Base-by-base conservation (phyloP, 2,113 vertebrate species). In the Columba livia region DNA sequence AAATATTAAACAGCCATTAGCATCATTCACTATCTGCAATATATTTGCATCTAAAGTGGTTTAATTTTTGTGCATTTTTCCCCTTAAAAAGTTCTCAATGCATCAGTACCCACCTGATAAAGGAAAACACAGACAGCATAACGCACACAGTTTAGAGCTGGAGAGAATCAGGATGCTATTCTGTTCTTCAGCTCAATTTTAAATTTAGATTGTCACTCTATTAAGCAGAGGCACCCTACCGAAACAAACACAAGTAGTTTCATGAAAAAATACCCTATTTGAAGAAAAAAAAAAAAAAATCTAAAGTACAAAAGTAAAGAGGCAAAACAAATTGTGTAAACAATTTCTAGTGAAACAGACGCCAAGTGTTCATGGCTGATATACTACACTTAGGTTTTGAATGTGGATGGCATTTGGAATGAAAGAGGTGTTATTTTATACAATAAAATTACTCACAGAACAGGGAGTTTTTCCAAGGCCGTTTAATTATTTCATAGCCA, bases 401-500 rank as follows among this genome's bases (percentile, higher is more conserved):
- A 91, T 71, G 53, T 93, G 70, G 24, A 82, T 54, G 42, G 80
- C 58, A 48, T 54, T 72, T 53, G 32, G 34, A 13, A 67, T 51
- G 17, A 89, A 88, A 88, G 93, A 73, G 9, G 9, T 77, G 28
- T 16, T 83, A 73, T 66, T 77, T 93, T 42, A 26, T 31, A 61
- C 29, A 94, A 44, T 14, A 65, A 74, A 23, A 71, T 79, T 58
- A 56, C 51, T 88, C 5, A 85, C 29, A 72, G 79, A 80, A 36
- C 18, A 78, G 32, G 62, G 24, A 38, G 32, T 16, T 75, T 90
- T 79, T 77, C 28, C 62, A 95, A 88, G 64, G 42, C 38, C 70
- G 20, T 66, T 95, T 91, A 96, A 93, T 96, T 91, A 88, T 84
- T 88, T 94, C 42, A 67, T 31, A 95, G 73, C 19, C 24, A 85